These are phyloP conservation scores for Naja naja DNA, from an alignment of 2,113 vertebrate species.

Conservation along the genomic window DNA sequence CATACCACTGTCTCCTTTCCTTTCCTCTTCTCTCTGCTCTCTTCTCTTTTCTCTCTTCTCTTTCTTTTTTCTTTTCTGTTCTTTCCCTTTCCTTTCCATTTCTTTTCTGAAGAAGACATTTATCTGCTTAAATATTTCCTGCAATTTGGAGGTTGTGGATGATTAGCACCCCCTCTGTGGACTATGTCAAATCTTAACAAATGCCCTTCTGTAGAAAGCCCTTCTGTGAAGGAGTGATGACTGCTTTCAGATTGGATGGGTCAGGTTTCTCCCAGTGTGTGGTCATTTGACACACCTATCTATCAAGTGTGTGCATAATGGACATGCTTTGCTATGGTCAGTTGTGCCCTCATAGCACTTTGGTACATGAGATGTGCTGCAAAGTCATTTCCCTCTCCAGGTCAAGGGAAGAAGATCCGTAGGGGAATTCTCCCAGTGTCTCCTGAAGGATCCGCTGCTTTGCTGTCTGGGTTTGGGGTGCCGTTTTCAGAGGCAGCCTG, in stretches of 20 bases:
- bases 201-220: not conserved
- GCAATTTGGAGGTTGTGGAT: conserved; percentile 55
- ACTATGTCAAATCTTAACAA: conserved; percentile 42
- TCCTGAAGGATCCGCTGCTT: not conserved
- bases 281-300: not conserved
- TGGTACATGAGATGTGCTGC: not conserved
- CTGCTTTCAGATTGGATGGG: not conserved
- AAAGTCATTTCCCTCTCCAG: not conserved
- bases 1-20: not conserved
- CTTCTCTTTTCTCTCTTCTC: fast-evolving
- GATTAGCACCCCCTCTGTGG: conserved; percentile 53
- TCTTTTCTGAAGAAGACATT: conserved; percentile 55
- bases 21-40: not conserved
- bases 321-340: not conserved
- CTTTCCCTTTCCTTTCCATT: not conserved
- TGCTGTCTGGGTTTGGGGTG: not conserved
- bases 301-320: not conserved
- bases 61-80: not conserved
- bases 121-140: conserved; percentile 3
- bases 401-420: not conserved
- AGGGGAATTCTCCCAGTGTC: no score
- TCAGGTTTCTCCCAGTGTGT: not conserved
- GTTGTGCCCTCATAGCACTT: not conserved
- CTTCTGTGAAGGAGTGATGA: not conserved
- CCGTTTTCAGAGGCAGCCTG: not conserved